A percentile compares a stretch with the other conserved stretches of the same genome.
These are phyloP conservation scores for Bombycilla garrulus DNA, from an alignment of 2,113 vertebrate species.

Conservation along the genomic window DNA sequence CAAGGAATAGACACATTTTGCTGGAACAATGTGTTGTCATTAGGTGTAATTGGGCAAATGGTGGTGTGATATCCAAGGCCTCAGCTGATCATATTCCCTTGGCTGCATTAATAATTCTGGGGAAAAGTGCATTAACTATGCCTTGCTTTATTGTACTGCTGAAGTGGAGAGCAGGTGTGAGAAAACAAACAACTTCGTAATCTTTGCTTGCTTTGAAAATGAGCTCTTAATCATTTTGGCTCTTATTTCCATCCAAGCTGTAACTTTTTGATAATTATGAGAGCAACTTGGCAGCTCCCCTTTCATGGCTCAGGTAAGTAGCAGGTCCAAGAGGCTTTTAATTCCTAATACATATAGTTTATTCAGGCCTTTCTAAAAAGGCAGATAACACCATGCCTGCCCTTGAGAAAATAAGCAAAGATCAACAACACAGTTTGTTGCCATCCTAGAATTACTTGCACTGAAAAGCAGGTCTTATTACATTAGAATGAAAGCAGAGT, in stretches of 20 bases:
- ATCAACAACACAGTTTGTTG: background rate
- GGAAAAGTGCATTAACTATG: slow-evolving; percentile 49
- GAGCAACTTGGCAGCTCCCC: background rate
- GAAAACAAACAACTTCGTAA: slow-evolving; percentile 9
- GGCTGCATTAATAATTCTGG: slow-evolving; percentile 2
- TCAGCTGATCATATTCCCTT: slow-evolving; percentile 9
- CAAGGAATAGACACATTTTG: background rate
- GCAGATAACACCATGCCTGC: background rate
- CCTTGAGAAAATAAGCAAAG: slow-evolving; percentile 5
- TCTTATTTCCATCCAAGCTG: slow-evolving; percentile 9
- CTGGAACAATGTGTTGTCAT: slow-evolving; percentile 32
- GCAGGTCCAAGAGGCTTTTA: background rate
- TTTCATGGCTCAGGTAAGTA: background rate
- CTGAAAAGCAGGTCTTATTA: background rate
- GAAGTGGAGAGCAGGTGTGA: slow-evolving; percentile 6
- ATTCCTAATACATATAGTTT: background rate
- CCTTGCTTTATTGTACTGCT: slow-evolving; percentile 6
- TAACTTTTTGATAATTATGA: slow-evolving; percentile 19
- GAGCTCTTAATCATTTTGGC: slow-evolving; percentile 6
- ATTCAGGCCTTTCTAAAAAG: background rate
- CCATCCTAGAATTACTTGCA: background rate
- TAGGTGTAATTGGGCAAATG: slow-evolving; percentile 41
- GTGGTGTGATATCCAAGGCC: slow-evolving; percentile 17
- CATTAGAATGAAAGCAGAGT: background rate
- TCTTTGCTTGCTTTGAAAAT: slow-evolving; percentile 9